phyloP scores from a whole-genome alignment of 2,888 invertebrate genomes.

The Xestia rhomboidea region DNA sequence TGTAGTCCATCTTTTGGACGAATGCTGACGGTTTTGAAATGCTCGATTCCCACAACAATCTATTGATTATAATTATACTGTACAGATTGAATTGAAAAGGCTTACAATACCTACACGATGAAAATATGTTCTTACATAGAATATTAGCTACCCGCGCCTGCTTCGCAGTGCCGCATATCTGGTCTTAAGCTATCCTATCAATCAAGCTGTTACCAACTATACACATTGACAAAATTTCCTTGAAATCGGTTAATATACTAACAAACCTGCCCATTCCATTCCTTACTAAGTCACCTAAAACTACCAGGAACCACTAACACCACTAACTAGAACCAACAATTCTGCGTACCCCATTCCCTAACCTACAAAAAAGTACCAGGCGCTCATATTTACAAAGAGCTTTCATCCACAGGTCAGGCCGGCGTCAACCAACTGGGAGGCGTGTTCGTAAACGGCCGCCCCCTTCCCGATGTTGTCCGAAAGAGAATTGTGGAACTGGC shows the following conservation, averaged over 20 bases:
- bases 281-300: background rate
- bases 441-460: conserved; percentile 99
- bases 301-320: background rate
- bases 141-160: background rate
- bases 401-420: conserved; percentile 94
- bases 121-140: background rate
- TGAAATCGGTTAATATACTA: background rate
- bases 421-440: conserved; percentile 99
- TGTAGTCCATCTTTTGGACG: background rate
- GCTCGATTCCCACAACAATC: background rate
- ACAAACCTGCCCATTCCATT: too few relatives aligned
- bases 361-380: conserved; percentile 18
- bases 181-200: too few relatives aligned
- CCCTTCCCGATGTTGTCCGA: conserved; percentile 97
- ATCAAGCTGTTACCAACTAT: too few relatives aligned
- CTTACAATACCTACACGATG: background rate
- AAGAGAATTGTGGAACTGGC: conserved; percentile 98
- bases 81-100: background rate
- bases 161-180: background rate
- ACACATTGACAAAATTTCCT: background rate
- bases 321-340: background rate
- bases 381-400: conserved; percentile 8
- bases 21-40: background rate
- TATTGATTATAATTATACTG: background rate
- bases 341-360: background rate